Conservation (phyloP, 92 coral and sea anemone genomes). For the Paramuricea clavata region DNA sequence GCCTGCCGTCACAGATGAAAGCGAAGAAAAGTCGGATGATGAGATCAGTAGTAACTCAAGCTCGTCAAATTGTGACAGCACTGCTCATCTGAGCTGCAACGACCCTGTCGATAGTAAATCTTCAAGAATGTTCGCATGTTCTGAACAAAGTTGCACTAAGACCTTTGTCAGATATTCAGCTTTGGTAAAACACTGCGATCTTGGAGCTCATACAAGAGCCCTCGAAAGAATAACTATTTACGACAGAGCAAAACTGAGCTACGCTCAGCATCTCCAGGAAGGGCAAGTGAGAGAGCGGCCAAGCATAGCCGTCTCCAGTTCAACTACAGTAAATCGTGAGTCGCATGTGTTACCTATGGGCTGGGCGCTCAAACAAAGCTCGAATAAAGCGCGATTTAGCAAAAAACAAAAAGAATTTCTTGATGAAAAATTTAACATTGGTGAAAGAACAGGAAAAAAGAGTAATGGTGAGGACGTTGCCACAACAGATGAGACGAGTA, state of each 20-base stretch:
- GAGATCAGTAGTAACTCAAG: too few species aligned
- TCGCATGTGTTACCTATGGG: conserved; percentile 58
- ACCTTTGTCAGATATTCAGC: conserved; percentile 66
- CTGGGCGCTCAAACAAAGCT: too few species aligned
- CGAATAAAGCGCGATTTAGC: too few species aligned
- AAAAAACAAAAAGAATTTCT: conserved; percentile 54
- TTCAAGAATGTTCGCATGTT: conserved; percentile 47
- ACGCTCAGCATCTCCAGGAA: conserved; percentile 63
- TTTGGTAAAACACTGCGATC: conserved; percentile 63
- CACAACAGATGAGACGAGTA: conserved; percentile 62
- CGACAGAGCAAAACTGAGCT: conserved; percentile 58
- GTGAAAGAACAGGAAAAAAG: conserved; percentile 59
- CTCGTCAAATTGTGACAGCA: too few species aligned
- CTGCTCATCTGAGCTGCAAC: too few species aligned
- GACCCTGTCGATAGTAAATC: not conserved
- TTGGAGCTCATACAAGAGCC: conserved; percentile 52
- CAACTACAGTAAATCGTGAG: conserved; percentile 15
- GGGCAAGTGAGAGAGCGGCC: conserved; percentile 52
- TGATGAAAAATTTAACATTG: too few species aligned
- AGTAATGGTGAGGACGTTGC: conserved; percentile 64
- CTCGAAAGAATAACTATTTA: conserved; percentile 66
- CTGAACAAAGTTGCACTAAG: conserved; percentile 63
- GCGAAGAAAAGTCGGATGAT: too few species aligned
- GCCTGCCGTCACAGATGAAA: too few species aligned
- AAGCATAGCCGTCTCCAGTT: conserved; percentile 34